A percentile compares a stretch with the other conserved stretches of the same genome.
phyloP scores from a whole-genome alignment of 2,888 invertebrate genomes.

The Pterostichus niger region DNA sequence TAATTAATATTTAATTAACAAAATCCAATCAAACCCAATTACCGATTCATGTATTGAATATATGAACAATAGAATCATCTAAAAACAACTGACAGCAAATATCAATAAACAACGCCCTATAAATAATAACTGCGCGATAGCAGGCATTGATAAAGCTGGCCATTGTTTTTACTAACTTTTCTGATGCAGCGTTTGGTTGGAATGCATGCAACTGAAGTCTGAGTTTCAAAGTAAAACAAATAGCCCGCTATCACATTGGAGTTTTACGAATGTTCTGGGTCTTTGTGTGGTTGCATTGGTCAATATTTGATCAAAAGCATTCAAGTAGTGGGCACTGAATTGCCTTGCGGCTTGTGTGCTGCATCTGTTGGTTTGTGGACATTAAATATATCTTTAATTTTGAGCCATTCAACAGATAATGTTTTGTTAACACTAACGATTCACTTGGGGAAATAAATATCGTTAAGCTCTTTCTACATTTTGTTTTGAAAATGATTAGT shows the following conservation, averaged over 20 bases:
- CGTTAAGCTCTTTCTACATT: no score
- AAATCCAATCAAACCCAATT: slow-evolving; percentile 25
- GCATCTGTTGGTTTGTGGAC: background rate
- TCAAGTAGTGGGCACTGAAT: background rate
- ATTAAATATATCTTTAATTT: slow-evolving; percentile 26
- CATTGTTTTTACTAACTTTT: slow-evolving; percentile 27
- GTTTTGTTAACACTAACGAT: background rate
- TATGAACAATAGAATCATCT: slow-evolving; percentile 4
- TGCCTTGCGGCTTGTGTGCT: background rate
- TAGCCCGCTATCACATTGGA: background rate
- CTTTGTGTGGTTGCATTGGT: slow-evolving; percentile 5
- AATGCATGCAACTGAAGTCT: background rate
- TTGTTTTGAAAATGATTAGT: no score
- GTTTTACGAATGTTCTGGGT: slow-evolving; percentile 20
- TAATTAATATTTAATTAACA: slow-evolving; percentile 31
- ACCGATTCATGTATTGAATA: background rate
- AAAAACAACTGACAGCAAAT: slow-evolving; percentile 13
- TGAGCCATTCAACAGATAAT: slow-evolving; percentile 1
- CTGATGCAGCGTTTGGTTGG: background rate
- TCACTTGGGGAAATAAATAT: background rate
- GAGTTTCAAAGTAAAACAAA: slow-evolving; percentile 24
- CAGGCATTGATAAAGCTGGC: background rate
- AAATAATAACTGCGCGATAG: background rate
- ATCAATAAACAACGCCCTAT: background rate
- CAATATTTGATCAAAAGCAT: slow-evolving; percentile 33